Conservation (phyloP, 30 jellyfish, hydroid and myxozoan species). For the Hydractinia symbiolongicarpus region DNA sequence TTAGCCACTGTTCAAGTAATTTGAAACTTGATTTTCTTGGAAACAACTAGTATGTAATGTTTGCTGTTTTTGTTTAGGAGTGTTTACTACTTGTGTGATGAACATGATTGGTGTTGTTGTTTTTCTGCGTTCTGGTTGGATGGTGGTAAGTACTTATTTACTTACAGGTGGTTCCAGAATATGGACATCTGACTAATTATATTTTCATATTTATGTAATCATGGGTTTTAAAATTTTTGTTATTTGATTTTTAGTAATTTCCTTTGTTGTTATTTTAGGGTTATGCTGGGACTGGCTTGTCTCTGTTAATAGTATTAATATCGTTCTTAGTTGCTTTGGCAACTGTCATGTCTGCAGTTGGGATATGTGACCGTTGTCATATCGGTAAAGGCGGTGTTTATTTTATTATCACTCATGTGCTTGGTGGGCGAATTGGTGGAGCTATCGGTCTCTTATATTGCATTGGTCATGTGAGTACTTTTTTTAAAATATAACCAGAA, state of each 20-base stretch:
- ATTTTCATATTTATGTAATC: neutral
- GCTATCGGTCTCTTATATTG: conserved; percentile 80
- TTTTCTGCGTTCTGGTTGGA: conserved; percentile 92
- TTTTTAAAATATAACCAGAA: neutral
- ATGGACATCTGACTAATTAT: neutral
- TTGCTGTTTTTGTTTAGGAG: conserved; percentile 44
- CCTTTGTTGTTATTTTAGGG: conserved; percentile 39
- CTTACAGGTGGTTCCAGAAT: too few species aligned
- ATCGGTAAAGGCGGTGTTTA: conserved; percentile 83
- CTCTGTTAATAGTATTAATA: conserved; percentile 57
- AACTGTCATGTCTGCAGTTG: conserved; percentile 96
- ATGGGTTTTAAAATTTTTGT: neutral
- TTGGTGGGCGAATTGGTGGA: conserved; percentile 94
- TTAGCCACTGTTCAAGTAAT: too few species aligned
- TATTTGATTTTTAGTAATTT: neutral
- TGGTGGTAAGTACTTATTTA: conserved; percentile 63
- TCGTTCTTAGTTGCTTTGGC: conserved; percentile 83
- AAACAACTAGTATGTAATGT: too few species aligned
- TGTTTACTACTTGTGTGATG: conserved; percentile 85
- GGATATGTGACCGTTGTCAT: conserved; percentile 73
- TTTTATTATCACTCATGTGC: conserved; percentile 84
- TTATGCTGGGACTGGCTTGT: conserved; percentile 93
- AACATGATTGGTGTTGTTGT: conserved; percentile 91
- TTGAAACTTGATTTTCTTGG: too few species aligned
- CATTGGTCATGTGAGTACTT: conserved; percentile 76